These are phyloP conservation scores for Todiramphus saurophagus DNA, from an alignment of 2,113 vertebrate species.

Conservation along the genomic window DNA sequence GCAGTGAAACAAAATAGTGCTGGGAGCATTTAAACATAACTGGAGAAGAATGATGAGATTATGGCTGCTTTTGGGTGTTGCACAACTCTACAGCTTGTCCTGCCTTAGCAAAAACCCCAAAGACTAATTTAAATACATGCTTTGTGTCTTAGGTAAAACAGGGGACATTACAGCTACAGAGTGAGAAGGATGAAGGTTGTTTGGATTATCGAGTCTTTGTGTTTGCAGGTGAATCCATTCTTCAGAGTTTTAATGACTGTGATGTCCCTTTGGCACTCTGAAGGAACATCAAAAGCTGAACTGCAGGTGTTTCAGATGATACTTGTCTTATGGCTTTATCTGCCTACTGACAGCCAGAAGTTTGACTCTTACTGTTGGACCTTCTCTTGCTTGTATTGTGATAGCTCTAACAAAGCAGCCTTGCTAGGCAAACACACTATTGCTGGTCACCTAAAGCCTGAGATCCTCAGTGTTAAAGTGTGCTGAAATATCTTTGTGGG, in stretches of 20 bases:
- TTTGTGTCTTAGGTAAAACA: background rate
- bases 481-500: background rate
- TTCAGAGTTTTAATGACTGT: background rate
- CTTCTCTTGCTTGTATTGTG: background rate
- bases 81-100: background rate
- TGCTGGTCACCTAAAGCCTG: background rate
- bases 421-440: background rate
- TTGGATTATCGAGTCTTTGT: background rate
- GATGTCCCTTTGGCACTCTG: background rate
- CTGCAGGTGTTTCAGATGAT: background rate
- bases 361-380: background rate
- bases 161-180: too few species aligned
- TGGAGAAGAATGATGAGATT: background rate
- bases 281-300: background rate
- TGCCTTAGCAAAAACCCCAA: background rate
- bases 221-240: background rate
- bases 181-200: background rate
- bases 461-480: background rate
- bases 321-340: background rate
- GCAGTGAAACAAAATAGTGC: background rate
- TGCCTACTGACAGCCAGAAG: background rate
- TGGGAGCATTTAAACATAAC: background rate
- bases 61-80: background rate
- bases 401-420: background rate
- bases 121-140: background rate